phyloP scores from a whole-genome alignment of 2,888 invertebrate species.

The Morpho helenor region DNA sequence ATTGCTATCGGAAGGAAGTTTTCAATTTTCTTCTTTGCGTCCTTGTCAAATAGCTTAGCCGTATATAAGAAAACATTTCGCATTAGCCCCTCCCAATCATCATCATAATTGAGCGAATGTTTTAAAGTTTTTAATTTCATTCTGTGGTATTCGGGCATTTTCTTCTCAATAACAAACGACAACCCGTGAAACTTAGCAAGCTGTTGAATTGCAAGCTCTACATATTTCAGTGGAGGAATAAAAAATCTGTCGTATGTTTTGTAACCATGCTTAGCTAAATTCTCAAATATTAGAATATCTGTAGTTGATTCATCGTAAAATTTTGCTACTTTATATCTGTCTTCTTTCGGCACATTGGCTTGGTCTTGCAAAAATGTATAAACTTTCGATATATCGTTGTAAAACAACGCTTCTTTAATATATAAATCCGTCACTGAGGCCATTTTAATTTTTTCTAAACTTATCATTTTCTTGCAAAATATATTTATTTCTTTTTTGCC shows the following conservation, averaged over 20 bases:
- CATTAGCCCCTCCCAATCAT: conserved; percentile 22
- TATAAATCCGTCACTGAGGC: conserved; percentile 33
- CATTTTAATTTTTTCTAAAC: conserved; percentile 29
- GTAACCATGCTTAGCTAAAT: conserved; percentile 34
- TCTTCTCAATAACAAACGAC: conserved; percentile 35
- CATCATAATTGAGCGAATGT: conserved; percentile 15
- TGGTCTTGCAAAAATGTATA: conserved; percentile 30
- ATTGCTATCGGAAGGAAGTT: conserved; percentile 24
- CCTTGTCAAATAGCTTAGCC: conserved; percentile 32
- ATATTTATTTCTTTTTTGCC: conserved; percentile 41
- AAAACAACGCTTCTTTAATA: conserved; percentile 38
- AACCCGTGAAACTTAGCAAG: conserved; percentile 39
- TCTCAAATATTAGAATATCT: conserved; percentile 27
- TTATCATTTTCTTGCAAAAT: conserved; percentile 42
- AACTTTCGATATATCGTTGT: conserved; percentile 35
- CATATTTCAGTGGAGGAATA: conserved; percentile 32
- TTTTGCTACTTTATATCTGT: conserved; percentile 24
- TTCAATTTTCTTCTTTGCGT: conserved; percentile 30
- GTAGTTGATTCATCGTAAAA: conserved; percentile 15
- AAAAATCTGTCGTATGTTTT: conserved; percentile 32
- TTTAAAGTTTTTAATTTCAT: conserved; percentile 30
- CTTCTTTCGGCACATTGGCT: conserved; percentile 20
- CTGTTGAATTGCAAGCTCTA: conserved; percentile 33
- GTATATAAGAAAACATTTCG: conserved; percentile 25
- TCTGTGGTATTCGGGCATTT: conserved; percentile 32